Evolutionary conservation across 2,113 vertebrate species (phyloP).

Genomic region (Grantiella picta): DNA sequence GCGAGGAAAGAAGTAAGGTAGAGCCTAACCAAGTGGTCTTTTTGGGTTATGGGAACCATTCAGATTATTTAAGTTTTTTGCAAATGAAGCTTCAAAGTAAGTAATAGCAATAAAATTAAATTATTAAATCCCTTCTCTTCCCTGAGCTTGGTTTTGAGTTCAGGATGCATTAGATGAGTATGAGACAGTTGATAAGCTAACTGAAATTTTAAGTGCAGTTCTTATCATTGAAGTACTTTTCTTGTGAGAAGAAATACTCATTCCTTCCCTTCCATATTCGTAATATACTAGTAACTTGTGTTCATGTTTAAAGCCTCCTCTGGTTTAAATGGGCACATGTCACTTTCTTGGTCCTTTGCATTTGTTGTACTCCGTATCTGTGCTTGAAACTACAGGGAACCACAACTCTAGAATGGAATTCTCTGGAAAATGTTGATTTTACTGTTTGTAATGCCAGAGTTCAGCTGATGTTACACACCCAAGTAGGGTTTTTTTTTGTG

Average conservation of each 20-base stretch:
- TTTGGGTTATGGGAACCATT: neutral
- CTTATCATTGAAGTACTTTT: neutral
- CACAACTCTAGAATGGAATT: neutral
- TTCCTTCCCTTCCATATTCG: neutral
- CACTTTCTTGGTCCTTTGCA: neutral
- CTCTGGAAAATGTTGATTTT: neutral
- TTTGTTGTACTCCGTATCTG: neutral
- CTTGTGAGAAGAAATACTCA: neutral
- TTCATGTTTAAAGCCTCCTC: neutral
- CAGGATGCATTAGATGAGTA: neutral
- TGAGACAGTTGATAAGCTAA: neutral
- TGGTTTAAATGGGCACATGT: neutral
- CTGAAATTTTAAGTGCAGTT: neutral
- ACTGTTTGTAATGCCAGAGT: neutral
- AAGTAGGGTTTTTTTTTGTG: neutral
- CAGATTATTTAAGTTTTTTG: neutral
- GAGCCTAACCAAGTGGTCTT: neutral
- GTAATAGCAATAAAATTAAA: neutral
- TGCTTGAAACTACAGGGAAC: neutral
- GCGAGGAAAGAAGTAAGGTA: neutral
- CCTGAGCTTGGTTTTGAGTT: neutral
- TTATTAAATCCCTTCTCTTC: neutral
- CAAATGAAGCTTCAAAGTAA: neutral
- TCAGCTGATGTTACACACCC: neutral
- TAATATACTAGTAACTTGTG: neutral